phyloP scores from a whole-genome alignment of 2,113 vertebrate species.

The Atlantisia rogersi region DNA sequence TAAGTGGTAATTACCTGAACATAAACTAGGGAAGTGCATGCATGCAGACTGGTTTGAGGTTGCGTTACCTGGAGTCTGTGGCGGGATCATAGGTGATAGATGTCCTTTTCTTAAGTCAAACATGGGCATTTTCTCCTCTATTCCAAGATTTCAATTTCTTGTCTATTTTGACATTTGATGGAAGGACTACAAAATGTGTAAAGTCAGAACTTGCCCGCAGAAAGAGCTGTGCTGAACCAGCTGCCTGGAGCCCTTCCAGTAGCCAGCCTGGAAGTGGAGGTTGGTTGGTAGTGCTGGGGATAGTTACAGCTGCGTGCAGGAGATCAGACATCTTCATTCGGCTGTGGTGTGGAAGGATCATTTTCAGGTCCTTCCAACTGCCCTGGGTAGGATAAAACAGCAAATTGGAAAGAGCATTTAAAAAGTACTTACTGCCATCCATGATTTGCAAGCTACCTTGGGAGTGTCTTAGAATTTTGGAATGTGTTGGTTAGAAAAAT shows the following conservation, averaged over 20 bases:
- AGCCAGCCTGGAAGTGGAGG: background rate
- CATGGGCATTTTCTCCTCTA: background rate
- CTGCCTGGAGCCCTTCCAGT: background rate
- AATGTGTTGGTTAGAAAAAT: conserved; percentile 7
- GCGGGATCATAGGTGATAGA: background rate
- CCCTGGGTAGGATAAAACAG: background rate
- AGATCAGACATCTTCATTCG: background rate
- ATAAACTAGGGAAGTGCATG: background rate
- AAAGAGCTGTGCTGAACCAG: background rate
- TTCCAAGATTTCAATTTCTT: background rate
- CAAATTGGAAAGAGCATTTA: background rate
- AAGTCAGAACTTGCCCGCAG: background rate
- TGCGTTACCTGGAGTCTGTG: background rate
- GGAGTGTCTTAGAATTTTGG: background rate
- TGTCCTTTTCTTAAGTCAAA: background rate
- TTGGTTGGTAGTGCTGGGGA: background rate
- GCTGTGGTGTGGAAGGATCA: background rate
- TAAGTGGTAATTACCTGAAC: conserved; percentile 8
- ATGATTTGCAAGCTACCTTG: background rate
- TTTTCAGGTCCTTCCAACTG: background rate
- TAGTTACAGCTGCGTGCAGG: background rate
- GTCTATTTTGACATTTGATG: background rate
- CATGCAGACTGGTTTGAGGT: background rate
- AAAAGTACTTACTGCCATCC: background rate
- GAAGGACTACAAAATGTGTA: background rate